These are phyloP conservation scores for Meiosimyza platycephala DNA, from an alignment of 2,888 invertebrate species.

Conservation along the genomic window DNA sequence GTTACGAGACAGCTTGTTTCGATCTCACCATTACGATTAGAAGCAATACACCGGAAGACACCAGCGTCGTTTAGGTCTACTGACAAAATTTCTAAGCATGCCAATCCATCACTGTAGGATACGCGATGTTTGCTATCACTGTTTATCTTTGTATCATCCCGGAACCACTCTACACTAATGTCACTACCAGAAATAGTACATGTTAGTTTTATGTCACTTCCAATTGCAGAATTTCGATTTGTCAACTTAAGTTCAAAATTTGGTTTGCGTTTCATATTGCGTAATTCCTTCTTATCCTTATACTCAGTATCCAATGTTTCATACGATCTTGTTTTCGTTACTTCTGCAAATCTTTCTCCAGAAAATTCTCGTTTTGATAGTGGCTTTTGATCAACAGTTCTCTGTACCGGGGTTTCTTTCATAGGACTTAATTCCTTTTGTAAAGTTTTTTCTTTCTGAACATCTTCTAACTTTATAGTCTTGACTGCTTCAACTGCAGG, in stretches of 20 bases:
- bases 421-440: not conserved
- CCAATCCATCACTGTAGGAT: slow-evolving; percentile 72
- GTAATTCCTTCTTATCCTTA: slow-evolving; percentile 54
- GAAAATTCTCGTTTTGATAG: too few relatives aligned
- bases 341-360: slow-evolving; percentile 39
- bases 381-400: slow-evolving; percentile 6
- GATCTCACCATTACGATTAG: slow-evolving; percentile 71
- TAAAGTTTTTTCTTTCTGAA: slow-evolving; percentile 1
- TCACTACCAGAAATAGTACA: slow-evolving; percentile 81
- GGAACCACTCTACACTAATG: slow-evolving; percentile 78
- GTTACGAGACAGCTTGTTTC: slow-evolving; percentile 66
- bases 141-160: slow-evolving; percentile 73
- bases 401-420: not conserved
- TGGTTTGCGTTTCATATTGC: slow-evolving; percentile 59
- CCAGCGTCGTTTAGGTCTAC: slow-evolving; percentile 78
- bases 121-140: slow-evolving; percentile 56
- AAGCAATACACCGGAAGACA: slow-evolving; percentile 83
- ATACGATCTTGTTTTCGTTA: slow-evolving; percentile 32
- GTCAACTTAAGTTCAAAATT: slow-evolving; percentile 73
- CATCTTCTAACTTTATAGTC: not conserved
- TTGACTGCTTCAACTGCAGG: slow-evolving; percentile 25
- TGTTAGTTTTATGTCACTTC: slow-evolving; percentile 80
- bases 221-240: slow-evolving; percentile 80
- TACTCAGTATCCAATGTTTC: slow-evolving; percentile 54
- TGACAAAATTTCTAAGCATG: slow-evolving; percentile 79